Evolutionary conservation across 2,888 invertebrate species (phyloP), one percentile per base, ranked within the genome.

Genomic region (Masnerella sp.): DNA sequence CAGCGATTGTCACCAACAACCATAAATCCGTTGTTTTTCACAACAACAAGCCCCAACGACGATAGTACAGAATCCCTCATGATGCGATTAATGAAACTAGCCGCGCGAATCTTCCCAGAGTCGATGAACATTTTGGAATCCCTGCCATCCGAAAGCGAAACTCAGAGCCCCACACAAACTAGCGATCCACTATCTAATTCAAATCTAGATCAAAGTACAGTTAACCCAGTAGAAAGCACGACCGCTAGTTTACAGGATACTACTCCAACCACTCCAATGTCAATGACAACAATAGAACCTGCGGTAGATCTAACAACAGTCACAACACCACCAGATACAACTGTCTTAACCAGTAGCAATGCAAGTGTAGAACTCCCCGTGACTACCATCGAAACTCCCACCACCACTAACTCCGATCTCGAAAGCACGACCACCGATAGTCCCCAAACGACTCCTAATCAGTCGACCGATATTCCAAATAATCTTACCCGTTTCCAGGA

Each of bases 401-500:
- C 68, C 36, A 74, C 76, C 52, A 73, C 59, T 77, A 70, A 62
- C 51, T 17, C 75, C 59, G 20, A 42, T 49, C 54, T 71, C 30
- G 74, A 76, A 64, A 77, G 30, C 22, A 76, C 72, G 15, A 71
- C 74, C 30, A 43, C 71, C 58, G n/a, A n/a, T n/a, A n/a, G n/a
- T n/a, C 75, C 78, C 62, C 74, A 80, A 79, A 81, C 79, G 32
- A 78, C 75, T 75, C 75, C 69, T 12, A 71, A 54, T 78, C 79
- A 75, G 54, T 72, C 79, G 49, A 82, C 80, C 72, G 78, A 81
- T 75, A 78, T 65, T 81, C 83, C 86, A 86, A 84, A 79, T 83
- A 64, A 81, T 81, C 78, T 86, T 87, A 82, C 82, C 82, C 84
- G 72, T 87, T 87, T 87, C 80, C 87, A 87, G 87, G 86, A 84